A percentile compares a stretch with the other conserved stretches of the same genome.
These are phyloP conservation scores for Metallyticus violacea DNA, from an alignment of 2,888 invertebrate genomes.

Conservation along the genomic window DNA sequence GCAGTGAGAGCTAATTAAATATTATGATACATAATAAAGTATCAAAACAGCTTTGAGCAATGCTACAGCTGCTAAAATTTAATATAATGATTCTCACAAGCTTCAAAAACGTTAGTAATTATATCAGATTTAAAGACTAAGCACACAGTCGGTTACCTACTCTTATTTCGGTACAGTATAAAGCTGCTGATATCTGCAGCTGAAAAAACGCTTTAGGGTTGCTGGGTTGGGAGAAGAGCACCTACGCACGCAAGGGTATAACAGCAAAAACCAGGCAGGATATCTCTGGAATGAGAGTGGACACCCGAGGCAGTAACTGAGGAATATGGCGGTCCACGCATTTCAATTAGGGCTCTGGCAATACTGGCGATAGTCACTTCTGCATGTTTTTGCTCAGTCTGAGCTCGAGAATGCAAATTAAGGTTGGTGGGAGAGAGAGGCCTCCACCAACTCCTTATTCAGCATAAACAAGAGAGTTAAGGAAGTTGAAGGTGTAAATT, in stretches of 20 bases:
- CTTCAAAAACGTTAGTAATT: too few species aligned
- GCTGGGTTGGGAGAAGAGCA: background rate
- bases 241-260: background rate
- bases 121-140: too few species aligned
- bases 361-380: background rate
- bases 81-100: too few species aligned
- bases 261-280: too few species aligned
- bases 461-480: background rate
- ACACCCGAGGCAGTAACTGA: background rate
- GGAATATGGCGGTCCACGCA: background rate
- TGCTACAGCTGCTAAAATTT: too few species aligned
- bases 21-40: too few species aligned
- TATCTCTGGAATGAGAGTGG: too few species aligned
- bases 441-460: background rate
- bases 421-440: background rate
- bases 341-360: background rate
- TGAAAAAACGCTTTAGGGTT: background rate
- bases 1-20: too few species aligned
- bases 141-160: too few species aligned
- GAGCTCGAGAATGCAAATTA: background rate
- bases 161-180: too few species aligned
- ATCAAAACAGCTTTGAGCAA: too few species aligned
- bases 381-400: background rate
- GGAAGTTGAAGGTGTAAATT: background rate
- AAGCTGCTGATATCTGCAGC: too few species aligned